Base-by-base conservation (phyloP, 2,797 vertebrate species). In the Bufotes viridis region DNA sequence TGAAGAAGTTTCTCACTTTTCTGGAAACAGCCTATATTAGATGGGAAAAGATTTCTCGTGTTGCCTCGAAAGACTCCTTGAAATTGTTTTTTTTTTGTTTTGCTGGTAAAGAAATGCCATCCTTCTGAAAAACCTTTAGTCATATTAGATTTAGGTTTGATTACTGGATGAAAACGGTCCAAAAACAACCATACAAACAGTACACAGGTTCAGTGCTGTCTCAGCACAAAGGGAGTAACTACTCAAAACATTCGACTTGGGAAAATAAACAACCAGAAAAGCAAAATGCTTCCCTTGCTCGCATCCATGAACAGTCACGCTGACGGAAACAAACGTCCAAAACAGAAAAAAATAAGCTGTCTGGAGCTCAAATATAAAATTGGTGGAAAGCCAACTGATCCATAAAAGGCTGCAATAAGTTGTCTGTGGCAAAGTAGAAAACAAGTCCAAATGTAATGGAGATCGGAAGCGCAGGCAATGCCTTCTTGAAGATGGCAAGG, bases 401-500 rank as follows among this genome's bases (percentile, higher is more conserved):
- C 98, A 99, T 99, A 92, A 99, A 99, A 63, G 98, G 98, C 83
- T 96, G 97, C 78, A 99, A 98, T 92, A 99, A 93, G 94, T 99
- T 97, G 94, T 99, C 98, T 78, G 98, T 99, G 92, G 98, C 97
- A 85, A 99, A 99, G 94, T 99, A 99, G 95, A 99, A 99, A 92
- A 99, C 96, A 60, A 99, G 95, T 93, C 98, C 98, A 53, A 99
- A 99, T 1, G 98, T 98, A 86, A 99, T 99, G 87, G 98, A 99
- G 94, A 99, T 99, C 88, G 98, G 98, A 85, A 99, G 96, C 78
- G 98, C 98, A 63, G 98, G 98, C 90, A 99, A 96, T 0, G 98
- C 98, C 91, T 99, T 99, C 95, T 99, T 99, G 94, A 99, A 99
- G 94, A 99, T 99, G 94, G 98, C 98, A 83, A 99, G 96, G 86